Conservation (phyloP, 2,113 vertebrate genomes). For the Benitochromis conjunctus region DNA sequence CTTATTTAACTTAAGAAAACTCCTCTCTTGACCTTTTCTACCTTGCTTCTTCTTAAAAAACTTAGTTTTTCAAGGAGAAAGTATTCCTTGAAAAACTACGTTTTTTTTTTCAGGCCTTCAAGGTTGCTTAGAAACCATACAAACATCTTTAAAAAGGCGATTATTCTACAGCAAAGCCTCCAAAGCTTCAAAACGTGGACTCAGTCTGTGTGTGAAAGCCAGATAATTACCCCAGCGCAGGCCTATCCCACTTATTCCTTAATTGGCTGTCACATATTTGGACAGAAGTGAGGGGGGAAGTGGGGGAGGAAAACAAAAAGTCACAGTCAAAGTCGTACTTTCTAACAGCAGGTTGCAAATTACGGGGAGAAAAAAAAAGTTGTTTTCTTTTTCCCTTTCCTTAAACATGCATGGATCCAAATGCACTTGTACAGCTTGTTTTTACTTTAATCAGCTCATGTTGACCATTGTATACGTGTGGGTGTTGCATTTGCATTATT, state of each 20-base stretch:
- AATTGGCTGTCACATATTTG: conserved; percentile 60
- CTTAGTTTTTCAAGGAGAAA: no score
- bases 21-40: conserved; percentile 32
- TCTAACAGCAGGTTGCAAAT: conserved; percentile 25
- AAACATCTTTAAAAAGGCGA: conserved; percentile 56
- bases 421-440: not conserved
- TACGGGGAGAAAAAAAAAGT: not conserved
- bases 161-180: conserved; percentile 48
- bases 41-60: conserved; percentile 3
- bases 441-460: not conserved
- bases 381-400: not conserved
- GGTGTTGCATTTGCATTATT: not conserved
- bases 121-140: conserved; percentile 62
- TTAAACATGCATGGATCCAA: not conserved
- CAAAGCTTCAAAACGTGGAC: conserved; percentile 43
- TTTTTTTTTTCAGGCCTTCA: not conserved
- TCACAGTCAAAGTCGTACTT: conserved; percentile 11
- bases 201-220: conserved; percentile 40
- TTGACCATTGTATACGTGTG: not conserved
- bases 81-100: not conserved
- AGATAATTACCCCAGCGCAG: conserved; percentile 59
- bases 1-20: not conserved
- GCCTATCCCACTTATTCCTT: conserved; percentile 38
- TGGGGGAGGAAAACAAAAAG: not conserved
- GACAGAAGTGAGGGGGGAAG: conserved; percentile 11